A percentile compares a stretch with the other conserved stretches of the same genome.
phyloP scores from a whole-genome alignment of 2,888 invertebrate species.

The Ganaspis brasiliensis region DNA sequence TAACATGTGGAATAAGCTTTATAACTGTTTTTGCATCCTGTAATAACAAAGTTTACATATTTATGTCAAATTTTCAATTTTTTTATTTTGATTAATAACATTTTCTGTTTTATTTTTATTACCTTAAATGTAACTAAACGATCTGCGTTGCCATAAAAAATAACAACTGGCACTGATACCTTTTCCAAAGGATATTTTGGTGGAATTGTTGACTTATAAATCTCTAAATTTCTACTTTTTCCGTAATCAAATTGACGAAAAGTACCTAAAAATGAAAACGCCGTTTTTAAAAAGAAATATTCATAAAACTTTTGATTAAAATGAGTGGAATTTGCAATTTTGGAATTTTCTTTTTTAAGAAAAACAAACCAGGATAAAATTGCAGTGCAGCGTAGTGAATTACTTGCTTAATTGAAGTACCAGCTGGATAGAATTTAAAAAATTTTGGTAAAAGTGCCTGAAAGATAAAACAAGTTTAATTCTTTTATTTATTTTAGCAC shows the following conservation, averaged over 20 bases:
- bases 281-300: too few relatives aligned
- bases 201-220: not conserved
- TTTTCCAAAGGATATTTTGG: slow-evolving; percentile 4
- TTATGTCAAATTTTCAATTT: too few relatives aligned
- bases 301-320: too few relatives aligned
- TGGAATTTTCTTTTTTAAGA: too few relatives aligned
- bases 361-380: not conserved
- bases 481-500: not conserved
- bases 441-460: not conserved
- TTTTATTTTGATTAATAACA: too few relatives aligned
- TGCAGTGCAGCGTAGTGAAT: not conserved
- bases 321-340: too few relatives aligned
- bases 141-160: slow-evolving; percentile 2
- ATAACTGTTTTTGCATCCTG: too few relatives aligned
- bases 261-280: not conserved
- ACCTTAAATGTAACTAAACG: too few relatives aligned
- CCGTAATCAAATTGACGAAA: slow-evolving; percentile 8
- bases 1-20: too few relatives aligned
- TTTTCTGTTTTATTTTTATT: too few relatives aligned
- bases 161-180: not conserved
- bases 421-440: not conserved
- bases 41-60: too few relatives aligned
- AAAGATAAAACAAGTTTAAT: not conserved
- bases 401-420: not conserved
- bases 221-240: not conserved